A percentile compares a stretch with the other conserved stretches of the same genome.
Evolutionary conservation across 2,888 invertebrate species (phyloP).

Genomic region (Sussaba pulchella): DNA sequence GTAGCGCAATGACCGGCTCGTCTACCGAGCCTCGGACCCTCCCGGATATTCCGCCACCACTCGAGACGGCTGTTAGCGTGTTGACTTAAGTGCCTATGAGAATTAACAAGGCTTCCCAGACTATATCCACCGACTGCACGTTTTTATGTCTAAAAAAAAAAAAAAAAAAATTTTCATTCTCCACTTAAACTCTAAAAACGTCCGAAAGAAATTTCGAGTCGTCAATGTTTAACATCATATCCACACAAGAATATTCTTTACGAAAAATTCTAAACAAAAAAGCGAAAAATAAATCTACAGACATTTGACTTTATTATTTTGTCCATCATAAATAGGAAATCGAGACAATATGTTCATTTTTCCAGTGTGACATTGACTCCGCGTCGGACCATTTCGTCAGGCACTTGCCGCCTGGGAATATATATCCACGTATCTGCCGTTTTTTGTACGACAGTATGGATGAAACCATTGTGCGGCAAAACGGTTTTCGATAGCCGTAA

Average conservation of each 20-base stretch:
- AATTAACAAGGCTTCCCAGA: constrained; percentile 77
- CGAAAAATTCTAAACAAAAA: neutral
- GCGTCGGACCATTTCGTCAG: neutral
- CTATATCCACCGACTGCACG: constrained; percentile 45
- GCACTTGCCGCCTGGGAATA: constrained; percentile 23
- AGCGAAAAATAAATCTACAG: neutral
- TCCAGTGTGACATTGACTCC: neutral
- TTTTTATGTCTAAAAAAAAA: no score
- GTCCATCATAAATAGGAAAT: neutral
- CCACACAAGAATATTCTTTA: neutral
- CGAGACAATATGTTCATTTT: constrained; percentile 13
- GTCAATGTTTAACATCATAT: neutral
- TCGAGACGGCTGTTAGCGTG: constrained; percentile 79
- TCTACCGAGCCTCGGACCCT: constrained; percentile 63
- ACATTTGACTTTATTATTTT: no score
- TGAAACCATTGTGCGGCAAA: constrained; percentile 48
- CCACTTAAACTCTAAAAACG: constrained; percentile 62
- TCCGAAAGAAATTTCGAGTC: constrained; percentile 65
- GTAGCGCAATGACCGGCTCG: constrained; percentile 56
- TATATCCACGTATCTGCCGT: constrained; percentile 24
- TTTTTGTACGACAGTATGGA: constrained; percentile 8
- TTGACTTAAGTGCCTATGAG: constrained; percentile 78
- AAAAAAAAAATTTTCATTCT: no score
- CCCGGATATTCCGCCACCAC: constrained; percentile 75
- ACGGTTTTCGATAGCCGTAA: constrained; percentile 56